Percentiles rank a stretch among this genome's conserved stretches.
Conservation (phyloP, 30 jellyfish, hydroid and myxozoan genomes). For the Calvadosia cruxmelitensis region DNA sequence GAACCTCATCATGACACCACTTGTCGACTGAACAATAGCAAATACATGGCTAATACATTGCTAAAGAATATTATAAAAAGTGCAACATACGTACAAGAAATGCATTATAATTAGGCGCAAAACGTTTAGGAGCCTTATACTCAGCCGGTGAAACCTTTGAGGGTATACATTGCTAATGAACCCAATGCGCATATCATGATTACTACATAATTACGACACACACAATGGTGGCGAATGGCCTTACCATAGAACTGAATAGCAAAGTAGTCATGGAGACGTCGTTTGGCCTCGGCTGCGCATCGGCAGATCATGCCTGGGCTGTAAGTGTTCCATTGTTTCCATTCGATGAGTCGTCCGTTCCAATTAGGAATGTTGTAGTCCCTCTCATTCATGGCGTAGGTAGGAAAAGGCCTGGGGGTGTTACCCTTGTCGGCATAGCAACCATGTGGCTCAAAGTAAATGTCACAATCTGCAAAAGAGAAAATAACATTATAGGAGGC, state of each 20-base stretch:
- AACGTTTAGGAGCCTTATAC: too few species aligned
- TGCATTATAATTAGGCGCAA: too few species aligned
- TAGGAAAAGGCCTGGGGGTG: conserved; percentile 50
- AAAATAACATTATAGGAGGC: too few species aligned
- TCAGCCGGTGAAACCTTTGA: too few species aligned
- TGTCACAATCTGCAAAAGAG: conserved; percentile 38
- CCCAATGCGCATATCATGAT: too few species aligned
- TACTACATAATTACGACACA: too few species aligned
- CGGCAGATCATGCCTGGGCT: conserved; percentile 65
- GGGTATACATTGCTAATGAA: too few species aligned
- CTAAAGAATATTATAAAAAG: too few species aligned
- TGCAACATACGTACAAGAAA: too few species aligned
- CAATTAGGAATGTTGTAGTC: conserved; percentile 34
- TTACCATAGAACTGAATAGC: conserved; percentile 50
- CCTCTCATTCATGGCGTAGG: conserved; percentile 54
- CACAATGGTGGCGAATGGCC: neutral
- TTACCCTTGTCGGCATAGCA: conserved; percentile 35
- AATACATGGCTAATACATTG: too few species aligned
- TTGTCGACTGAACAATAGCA: too few species aligned
- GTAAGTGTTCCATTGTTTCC: conserved; percentile 62
- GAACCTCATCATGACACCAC: too few species aligned
- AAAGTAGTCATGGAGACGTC: conserved; percentile 19
- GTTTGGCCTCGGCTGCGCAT: conserved; percentile 57
- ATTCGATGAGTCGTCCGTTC: conserved; percentile 41
- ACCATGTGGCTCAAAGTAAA: conserved; percentile 61